Evolutionary conservation across 2,113 vertebrate species (phyloP), one percentile per base, ranked within the genome.

Genomic region (Ptilorrhoa leucosticta): DNA sequence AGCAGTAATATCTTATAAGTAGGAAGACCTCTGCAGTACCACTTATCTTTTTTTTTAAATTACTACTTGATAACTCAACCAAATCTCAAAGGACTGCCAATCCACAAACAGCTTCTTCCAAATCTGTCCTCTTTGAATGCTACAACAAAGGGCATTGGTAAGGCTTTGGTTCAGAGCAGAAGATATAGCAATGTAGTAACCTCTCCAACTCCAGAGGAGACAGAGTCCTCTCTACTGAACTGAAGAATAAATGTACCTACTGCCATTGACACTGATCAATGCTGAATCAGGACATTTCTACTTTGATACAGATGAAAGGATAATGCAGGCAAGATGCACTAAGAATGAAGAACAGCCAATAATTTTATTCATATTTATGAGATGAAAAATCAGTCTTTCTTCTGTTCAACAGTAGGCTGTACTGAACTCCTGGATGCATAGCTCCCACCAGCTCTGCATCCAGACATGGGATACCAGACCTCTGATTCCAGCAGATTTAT

Each of bases 401-500:
- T 76, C 48, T 68, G 9, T 40, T 77, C 54, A 81, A 21, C 8
- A 73, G 13, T 2, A 63, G 44, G 13, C 11, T 76, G 22, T 35
- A 24, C 14, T 13, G 28, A 77, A 84, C 9, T 16, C 11, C 68
- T 54, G 40, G 27, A 87, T 37, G 17, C 15, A 57, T 19, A 76
- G 47, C 1, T 68, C 35, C 35, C 15, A 71, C 7, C 13, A 89
- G 60, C 33, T 53, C 24, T 28, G 57, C 13, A 47, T 7, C 27
- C 26, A 90, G 56, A 66, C 18, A 39, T 0, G 0, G 17, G 14
- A n/a, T 1, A 78, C 16, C 45, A 78, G 28, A 63, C 1, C 11
- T 17, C 53, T 12, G 11, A 79, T 47, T 72, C 14, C 2, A 1
- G 22, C 4, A 72, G 53, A 27, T 40, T 72, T 26, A 40, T 21